Evolutionary conservation across 2,888 invertebrate species (phyloP), one percentile per base, ranked within the genome.

Genomic region (Drosophila cognata): DNA sequence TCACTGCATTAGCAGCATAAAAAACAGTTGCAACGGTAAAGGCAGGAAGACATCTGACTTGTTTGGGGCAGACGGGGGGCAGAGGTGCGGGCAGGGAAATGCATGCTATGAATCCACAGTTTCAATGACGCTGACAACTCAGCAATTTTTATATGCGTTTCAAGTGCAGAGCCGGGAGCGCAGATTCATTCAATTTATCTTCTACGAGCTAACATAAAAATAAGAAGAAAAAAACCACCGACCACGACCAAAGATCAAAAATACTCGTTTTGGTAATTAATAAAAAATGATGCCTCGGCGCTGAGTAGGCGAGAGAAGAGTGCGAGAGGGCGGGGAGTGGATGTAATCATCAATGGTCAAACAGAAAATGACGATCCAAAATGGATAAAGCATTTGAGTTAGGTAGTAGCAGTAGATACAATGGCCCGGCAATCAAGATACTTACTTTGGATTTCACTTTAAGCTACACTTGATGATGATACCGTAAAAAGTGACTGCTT

Each of bases 141-240:
- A 81, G 80, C 87, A 82, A 86, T 86, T 88, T 86, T 87, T 71
- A 84, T 88, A 74, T 86, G 86, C 82, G 86, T 86, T 85, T 85
- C 81, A 82, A 87, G 82, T 84, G 85, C 85, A 78, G 71, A 73
- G 55, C 28, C 48, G 72, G 68, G 70, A 59, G 74, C 55, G 21
- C 67, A 87, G 76, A 77, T 74, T 82, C 72, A 85, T 81, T 87
- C 85, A 81, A 84, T 85, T 87, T 85, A 85, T 85, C 84, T 82
- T 87, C 72, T 66, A 79, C 63, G 69, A 67, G 69, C 71, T 71
- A 71, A 79, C 79, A 71, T 69, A 46, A 65, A 71, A 56, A 57
- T 31, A 59, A 68, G 62, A 21, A 11, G 5, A 31, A n/a, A 29
- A 31, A 21, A 53, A 53, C 21, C 21, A 55, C n/a, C 52, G 29